Percentiles rank a stretch among this genome's conserved stretches.
phyloP scores from a whole-genome alignment of 2,113 vertebrate genomes.

The Callorhinus ursinus region DNA sequence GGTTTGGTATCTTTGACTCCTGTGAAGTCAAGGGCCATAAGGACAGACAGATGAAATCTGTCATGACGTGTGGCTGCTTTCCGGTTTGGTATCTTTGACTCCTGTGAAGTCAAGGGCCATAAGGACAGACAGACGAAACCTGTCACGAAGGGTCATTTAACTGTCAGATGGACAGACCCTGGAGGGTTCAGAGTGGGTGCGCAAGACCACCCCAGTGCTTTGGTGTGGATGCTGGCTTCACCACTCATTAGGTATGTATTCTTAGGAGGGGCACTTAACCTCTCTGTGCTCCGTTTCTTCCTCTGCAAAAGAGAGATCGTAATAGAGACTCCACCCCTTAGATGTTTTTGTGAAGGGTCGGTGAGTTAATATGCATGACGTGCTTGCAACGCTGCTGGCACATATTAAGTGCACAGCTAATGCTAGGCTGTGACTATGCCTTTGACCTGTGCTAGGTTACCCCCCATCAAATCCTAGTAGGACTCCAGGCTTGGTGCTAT shows the following conservation, averaged over 20 bases:
- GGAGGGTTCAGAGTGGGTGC: not conserved
- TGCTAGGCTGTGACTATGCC: not conserved
- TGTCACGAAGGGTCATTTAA: not conserved
- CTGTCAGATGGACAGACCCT: not conserved
- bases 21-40: not conserved
- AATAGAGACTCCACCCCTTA: not conserved
- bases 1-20: not conserved
- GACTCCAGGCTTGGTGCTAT: too few relatives aligned
- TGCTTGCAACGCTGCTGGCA: not conserved
- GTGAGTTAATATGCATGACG: not conserved
- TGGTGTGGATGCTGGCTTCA: not conserved
- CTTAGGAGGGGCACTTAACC: not conserved
- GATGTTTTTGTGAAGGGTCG: not conserved
- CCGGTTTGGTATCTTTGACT: not conserved
- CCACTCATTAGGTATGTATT: not conserved
- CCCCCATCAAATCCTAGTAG: not conserved
- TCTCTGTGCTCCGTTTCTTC: not conserved
- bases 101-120: not conserved
- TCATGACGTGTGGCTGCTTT: not conserved
- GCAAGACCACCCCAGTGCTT: not conserved
- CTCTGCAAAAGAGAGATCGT: not conserved
- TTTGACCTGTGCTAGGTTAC: not conserved
- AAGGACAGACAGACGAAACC: not conserved
- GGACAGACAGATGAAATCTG: too few relatives aligned
- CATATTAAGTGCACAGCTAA: not conserved